Conservation (phyloP, 2,113 vertebrate species). For the Corythornis vintsioides region DNA sequence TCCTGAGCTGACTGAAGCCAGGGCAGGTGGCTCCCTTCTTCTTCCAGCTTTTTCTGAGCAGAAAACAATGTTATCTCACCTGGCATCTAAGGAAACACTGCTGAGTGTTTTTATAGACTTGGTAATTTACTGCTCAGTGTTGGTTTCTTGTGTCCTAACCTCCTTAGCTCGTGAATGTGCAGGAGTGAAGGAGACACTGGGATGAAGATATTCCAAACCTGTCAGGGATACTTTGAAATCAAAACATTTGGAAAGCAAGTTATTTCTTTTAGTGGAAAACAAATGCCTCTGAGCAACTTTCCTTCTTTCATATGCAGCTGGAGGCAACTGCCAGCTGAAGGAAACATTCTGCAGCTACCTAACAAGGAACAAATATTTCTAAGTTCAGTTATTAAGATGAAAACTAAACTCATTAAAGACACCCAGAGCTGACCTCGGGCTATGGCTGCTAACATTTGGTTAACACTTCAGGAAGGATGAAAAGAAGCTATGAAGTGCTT, state of each 20-base stretch:
- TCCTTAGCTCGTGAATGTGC: constrained; percentile 25
- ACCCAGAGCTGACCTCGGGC: not conserved
- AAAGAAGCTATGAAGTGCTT: not conserved
- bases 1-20: not conserved
- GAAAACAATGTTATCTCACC: not conserved
- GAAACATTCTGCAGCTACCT: constrained; percentile 3
- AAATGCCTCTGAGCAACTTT: not conserved
- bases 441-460: not conserved
- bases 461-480: not conserved
- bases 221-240: not conserved
- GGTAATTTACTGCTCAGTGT: not conserved
- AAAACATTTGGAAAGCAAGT: constrained; percentile 3
- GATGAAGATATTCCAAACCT: not conserved
- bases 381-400: not conserved
- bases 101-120: too few species aligned
- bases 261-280: constrained; percentile 6
- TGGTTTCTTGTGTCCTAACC: constrained; percentile 10
- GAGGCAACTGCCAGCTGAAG: not conserved
- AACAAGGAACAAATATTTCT: not conserved
- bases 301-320: not conserved
- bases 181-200: not conserved
- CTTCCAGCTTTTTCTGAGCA: not conserved
- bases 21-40: not conserved
- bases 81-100: not conserved
- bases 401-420: not conserved